phyloP scores from a whole-genome alignment of 2,113 vertebrate genomes.

The Ammodytes marinus region DNA sequence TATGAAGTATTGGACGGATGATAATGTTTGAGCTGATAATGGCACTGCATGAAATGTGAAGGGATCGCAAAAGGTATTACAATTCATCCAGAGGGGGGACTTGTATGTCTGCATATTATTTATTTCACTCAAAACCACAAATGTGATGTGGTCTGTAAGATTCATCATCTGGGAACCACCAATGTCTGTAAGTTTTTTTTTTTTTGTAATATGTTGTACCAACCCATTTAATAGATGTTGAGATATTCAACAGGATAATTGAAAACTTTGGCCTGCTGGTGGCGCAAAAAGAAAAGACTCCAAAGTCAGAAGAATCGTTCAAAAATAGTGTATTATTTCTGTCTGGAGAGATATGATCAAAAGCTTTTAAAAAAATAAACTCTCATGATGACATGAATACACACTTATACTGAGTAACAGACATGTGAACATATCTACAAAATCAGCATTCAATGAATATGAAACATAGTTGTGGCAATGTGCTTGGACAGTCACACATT shows the following conservation, averaged over 20 bases:
- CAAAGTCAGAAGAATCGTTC: too few species aligned
- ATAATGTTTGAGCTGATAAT: not conserved
- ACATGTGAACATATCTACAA: not conserved
- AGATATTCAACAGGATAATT: too few species aligned
- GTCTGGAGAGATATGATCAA: not conserved
- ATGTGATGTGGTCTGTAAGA: not conserved
- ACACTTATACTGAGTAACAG: not conserved
- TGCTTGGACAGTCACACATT: not conserved
- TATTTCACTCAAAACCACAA: not conserved
- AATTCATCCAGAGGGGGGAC: not conserved
- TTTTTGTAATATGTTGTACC: too few species aligned
- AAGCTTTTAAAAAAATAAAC: not conserved
- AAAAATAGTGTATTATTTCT: not conserved
- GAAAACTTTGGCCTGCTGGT: not conserved
- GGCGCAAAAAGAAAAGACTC: not conserved
- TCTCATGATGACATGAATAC: not conserved
- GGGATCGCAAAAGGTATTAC: not conserved
- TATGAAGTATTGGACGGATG: not conserved
- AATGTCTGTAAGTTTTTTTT: not conserved
- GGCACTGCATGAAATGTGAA: not conserved
- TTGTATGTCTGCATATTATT: not conserved
- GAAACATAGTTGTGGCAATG: not conserved
- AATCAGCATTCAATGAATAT: not conserved
- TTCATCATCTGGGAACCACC: too few species aligned
- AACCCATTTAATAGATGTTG: too few species aligned